Conservation (phyloP, 2,113 vertebrate genomes). For the Mormyrus iriodes region DNA sequence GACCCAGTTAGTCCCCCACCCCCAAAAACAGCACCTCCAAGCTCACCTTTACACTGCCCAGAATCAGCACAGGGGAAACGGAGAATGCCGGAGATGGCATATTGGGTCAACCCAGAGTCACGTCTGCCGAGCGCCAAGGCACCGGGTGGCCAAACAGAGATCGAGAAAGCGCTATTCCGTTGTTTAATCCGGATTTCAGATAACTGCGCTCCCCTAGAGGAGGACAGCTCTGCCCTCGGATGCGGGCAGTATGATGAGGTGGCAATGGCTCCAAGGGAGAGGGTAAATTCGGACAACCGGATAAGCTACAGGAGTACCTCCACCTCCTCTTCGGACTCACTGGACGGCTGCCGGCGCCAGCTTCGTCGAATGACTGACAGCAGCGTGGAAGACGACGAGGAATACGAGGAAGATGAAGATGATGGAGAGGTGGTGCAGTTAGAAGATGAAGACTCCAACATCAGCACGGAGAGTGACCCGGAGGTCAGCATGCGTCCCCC, state of each 20-base stretch:
- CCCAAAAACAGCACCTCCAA: conserved; percentile 33
- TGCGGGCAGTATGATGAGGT: not conserved
- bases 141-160: conserved; percentile 37
- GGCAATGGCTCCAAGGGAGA: conserved; percentile 30
- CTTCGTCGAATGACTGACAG: conserved; percentile 58
- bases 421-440: conserved; percentile 50
- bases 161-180: conserved; percentile 47
- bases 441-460: conserved; percentile 45
- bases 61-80: conserved; percentile 44
- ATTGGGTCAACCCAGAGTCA: conserved; percentile 58
- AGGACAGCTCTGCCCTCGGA: conserved; percentile 2
- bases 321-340: conserved; percentile 86
- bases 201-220: not conserved
- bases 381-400: conserved; percentile 76
- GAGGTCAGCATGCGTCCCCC: conserved; percentile 64
- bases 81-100: conserved; percentile 74
- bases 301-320: conserved; percentile 92
- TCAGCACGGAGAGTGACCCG: conserved; percentile 66
- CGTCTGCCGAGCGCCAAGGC: conserved; percentile 26
- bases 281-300: conserved; percentile 53
- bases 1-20: conserved; percentile 38
- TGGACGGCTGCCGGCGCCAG: conserved; percentile 63
- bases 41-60: not conserved
- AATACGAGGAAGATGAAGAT: conserved; percentile 51
- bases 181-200: conserved; percentile 50